Percentiles rank a stretch among this genome's conserved stretches.
phyloP scores from a whole-genome alignment of 2,113 vertebrate genomes.

The Jacana jacana region DNA sequence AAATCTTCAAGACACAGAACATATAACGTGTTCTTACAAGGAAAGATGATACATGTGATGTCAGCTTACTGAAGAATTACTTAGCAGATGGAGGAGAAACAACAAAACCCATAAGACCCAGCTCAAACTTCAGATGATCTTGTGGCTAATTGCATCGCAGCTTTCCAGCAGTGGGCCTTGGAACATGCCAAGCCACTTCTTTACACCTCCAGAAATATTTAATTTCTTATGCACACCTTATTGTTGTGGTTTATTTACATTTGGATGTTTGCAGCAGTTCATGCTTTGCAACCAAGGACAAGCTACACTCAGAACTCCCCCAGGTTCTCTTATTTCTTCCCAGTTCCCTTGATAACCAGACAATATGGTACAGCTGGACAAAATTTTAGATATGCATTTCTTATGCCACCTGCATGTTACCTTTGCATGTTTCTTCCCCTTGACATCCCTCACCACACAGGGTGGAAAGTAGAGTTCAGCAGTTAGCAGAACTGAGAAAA shows the following conservation, averaged over 20 bases:
- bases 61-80: constrained; percentile 53
- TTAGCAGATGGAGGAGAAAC: constrained; percentile 45
- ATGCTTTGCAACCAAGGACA: neutral
- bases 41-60: constrained; percentile 29
- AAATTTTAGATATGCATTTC: neutral
- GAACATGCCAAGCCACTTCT: neutral
- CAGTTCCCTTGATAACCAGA: neutral
- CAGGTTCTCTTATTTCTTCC: neutral
- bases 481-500: neutral
- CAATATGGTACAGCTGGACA: neutral
- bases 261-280: neutral
- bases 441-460: neutral
- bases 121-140: neutral
- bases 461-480: neutral
- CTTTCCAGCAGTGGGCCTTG: constrained; percentile 19
- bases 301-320: neutral
- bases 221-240: neutral
- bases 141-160: constrained; percentile 21
- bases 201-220: neutral
- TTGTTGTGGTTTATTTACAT: neutral
- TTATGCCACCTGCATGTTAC: neutral
- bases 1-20: neutral
- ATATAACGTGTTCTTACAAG: neutral
- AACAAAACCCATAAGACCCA: neutral
- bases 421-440: neutral